Base-by-base conservation (phyloP, 2,797 vertebrate genomes). In the Silurus lanzhouensis region DNA sequence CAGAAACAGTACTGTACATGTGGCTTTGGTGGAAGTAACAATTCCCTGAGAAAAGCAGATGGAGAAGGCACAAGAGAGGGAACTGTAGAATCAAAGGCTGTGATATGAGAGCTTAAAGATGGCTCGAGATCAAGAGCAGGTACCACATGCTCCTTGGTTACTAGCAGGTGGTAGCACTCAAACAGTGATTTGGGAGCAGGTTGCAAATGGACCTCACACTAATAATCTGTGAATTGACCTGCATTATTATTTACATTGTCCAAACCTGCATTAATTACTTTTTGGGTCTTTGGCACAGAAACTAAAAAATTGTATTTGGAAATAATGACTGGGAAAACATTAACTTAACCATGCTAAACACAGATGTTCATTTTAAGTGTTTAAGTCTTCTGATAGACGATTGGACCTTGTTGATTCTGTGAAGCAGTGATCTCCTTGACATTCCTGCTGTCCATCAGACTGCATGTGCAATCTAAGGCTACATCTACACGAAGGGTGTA, bases 1-100 rank as follows among this genome's bases (percentile, higher is more conserved):
- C 20, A 61, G 17, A 72, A 78, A 61, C 57, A 61, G 58, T 27
- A 52, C 38, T 7, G 22, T 25, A 12, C 25, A 60, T 13, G 55
- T 78, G 27, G 27, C 17, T 31, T 27, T 78, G 27, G 7, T 61
- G 57, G 27, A 78, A 22, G n/a, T 13, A 38, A 78, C 74, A 76
- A 58, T 38, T 78, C 75, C 55, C 27, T 61, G 25, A 78, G 27
- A 78, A 78, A 25, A 57, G 20, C 72, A 75, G 74, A 77, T 58
- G 74, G 74, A 77, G 74, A 58, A 19, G 74, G 27, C 7, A 58
- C 52, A 57, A 8, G 52, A 58, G 25, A 31, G 74, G 15, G 9
- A n/a, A 12, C 3, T 58, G 15, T 5, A 77, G 55, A 60, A 38
- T 22, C 57, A 77, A 15, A 22, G 55, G 57, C 57, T 78, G 57